These are phyloP conservation scores for Cartodere bifasciata DNA, from an alignment of 2,888 invertebrate species.

Conservation along the genomic window DNA sequence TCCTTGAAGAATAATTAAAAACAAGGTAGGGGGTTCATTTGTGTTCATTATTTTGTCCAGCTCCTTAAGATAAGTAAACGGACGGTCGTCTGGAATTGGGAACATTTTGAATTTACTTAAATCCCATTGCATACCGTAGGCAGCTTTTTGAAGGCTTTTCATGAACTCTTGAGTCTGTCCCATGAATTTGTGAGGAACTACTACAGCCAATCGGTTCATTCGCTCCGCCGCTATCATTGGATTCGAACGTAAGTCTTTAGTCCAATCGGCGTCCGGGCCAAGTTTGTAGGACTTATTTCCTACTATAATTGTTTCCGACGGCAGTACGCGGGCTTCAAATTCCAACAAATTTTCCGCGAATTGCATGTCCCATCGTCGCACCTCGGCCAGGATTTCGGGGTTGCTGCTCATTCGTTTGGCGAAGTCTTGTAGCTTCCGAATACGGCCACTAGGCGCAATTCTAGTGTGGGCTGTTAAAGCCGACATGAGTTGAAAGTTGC, in stretches of 20 bases:
- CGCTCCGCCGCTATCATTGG: conserved; percentile 34
- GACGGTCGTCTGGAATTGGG: conserved; percentile 44
- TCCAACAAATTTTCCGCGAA: conserved; percentile 48
- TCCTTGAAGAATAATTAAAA: conserved; percentile 54
- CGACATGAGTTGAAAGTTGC: conserved; percentile 49
- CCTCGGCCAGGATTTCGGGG: conserved; percentile 40
- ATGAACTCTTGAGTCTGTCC: conserved; percentile 36
- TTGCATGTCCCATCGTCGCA: conserved; percentile 59
- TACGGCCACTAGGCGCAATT: conserved; percentile 53
- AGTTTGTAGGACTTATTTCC: no score
- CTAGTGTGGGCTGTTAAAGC: conserved; percentile 63
- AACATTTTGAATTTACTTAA: conserved; percentile 13
- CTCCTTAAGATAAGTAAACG: conserved; percentile 43
- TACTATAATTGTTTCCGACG: conserved; percentile 36
- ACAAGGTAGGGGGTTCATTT: no score
- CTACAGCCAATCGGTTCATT: conserved; percentile 37
- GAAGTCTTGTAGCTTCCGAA: conserved; percentile 53
- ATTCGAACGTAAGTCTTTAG: conserved; percentile 45
- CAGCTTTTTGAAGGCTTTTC: conserved; percentile 30
- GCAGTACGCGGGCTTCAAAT: conserved; percentile 52
- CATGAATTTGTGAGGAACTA: conserved; percentile 33
- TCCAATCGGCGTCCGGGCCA: conserved; percentile 66
- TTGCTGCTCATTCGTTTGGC: conserved; percentile 45
- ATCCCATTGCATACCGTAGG: conserved; percentile 32
- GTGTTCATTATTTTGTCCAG: conserved; percentile 46